These are phyloP conservation scores for Lepidotrigona ventralis DNA, from an alignment of 1,140 invertebrate genomes.

Conservation along the genomic window DNA sequence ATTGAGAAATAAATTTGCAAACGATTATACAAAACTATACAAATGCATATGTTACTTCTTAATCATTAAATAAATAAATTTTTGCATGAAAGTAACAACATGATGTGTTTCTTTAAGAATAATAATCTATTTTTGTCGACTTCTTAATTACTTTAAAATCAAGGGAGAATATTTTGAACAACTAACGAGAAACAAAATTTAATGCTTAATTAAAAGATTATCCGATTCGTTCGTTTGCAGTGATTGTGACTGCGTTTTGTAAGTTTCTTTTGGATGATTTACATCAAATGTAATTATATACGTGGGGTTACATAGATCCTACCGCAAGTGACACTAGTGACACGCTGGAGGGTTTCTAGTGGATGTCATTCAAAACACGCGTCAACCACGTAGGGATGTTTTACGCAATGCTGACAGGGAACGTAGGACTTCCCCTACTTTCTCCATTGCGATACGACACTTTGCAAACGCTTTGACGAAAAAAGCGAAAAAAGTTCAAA, in stretches of 20 bases:
- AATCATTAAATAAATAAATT: no score
- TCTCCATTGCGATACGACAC: background rate
- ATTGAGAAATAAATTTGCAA: no score
- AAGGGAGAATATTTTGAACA: no score
- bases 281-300: background rate
- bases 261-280: background rate
- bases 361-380: slow-evolving; percentile 36
- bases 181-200: background rate
- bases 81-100: no score
- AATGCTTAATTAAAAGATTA: background rate
- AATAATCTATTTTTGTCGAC: no score
- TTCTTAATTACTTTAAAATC: no score
- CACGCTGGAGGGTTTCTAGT: slow-evolving; percentile 44
- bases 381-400: slow-evolving; percentile 26
- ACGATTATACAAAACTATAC: no score
- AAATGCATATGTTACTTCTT: no score
- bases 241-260: background rate
- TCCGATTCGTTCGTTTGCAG: background rate
- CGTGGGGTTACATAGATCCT: background rate
- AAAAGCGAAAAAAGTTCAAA: background rate
- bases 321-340: slow-evolving; percentile 47
- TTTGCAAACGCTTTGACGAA: background rate
- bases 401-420: background rate
- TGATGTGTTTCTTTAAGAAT: no score
- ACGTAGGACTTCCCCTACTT: background rate